These are phyloP conservation scores for Emys orbicularis DNA, from an alignment of 2,797 vertebrate species.

Conservation along the genomic window DNA sequence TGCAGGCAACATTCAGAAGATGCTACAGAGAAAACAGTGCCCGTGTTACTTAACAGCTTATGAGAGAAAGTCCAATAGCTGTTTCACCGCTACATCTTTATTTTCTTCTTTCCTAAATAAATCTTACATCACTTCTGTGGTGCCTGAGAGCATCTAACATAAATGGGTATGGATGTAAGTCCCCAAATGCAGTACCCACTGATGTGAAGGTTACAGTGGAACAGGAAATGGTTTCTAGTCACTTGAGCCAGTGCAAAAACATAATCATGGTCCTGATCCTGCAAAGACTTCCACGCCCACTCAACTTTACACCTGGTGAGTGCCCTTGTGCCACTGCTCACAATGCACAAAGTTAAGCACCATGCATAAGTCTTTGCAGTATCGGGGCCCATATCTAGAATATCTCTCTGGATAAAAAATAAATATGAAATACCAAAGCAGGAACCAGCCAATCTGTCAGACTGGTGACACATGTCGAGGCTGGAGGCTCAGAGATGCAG, in stretches of 20 bases:
- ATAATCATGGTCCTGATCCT: neutral
- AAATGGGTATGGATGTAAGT: neutral
- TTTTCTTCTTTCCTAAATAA: neutral
- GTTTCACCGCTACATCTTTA: neutral
- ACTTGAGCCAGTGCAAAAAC: neutral
- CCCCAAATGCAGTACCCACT: neutral
- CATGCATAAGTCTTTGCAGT: neutral
- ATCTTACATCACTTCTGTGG: neutral
- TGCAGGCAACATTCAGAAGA: neutral
- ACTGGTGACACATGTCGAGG: neutral
- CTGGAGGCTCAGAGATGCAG: neutral
- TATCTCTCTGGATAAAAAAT: neutral
- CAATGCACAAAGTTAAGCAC: too few species aligned
- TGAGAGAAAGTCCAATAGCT: neutral
- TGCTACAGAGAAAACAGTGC: neutral
- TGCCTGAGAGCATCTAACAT: neutral
- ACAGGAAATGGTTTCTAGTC: fast-evolving
- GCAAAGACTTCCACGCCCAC: too few species aligned
- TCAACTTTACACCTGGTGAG: neutral
- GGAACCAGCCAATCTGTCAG: neutral
- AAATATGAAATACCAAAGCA: neutral
- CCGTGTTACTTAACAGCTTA: neutral
- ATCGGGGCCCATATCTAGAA: neutral
- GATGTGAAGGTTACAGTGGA: neutral
- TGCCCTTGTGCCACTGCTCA: neutral